Percentiles rank a stretch among this genome's conserved stretches.
These are phyloP conservation scores for Sepiola atlantica DNA, from an alignment of 2,888 invertebrate species.

Conservation along the genomic window DNA sequence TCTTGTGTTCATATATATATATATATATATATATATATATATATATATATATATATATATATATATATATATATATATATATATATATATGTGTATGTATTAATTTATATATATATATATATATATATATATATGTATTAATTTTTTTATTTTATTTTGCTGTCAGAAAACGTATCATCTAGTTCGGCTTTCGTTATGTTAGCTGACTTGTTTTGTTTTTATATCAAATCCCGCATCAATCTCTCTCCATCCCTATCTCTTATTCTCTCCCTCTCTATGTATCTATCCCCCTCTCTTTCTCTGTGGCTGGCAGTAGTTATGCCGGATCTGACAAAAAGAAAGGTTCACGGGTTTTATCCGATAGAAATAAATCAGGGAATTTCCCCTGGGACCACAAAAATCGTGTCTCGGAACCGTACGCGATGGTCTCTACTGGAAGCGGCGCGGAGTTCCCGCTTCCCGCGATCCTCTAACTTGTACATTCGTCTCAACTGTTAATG, in stretches of 20 bases:
- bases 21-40: too few species aligned
- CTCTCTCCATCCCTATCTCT: not conserved
- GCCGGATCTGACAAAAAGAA: not conserved
- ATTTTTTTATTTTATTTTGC: not conserved
- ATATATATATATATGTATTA: too few species aligned
- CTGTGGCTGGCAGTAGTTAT: not conserved
- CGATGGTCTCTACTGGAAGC: not conserved
- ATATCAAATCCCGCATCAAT: not conserved
- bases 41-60: too few species aligned
- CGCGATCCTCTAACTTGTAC: not conserved
- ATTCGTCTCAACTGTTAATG: not conserved
- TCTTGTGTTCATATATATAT: not conserved
- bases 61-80: too few species aligned
- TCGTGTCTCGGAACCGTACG: not conserved
- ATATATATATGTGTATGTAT: too few species aligned
- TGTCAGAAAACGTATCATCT: conserved; percentile 9
- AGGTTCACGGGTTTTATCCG: not conserved
- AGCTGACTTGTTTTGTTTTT: not conserved
- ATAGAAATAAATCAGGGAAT: conserved; percentile 12
- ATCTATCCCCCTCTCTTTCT: not conserved
- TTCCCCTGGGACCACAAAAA: conserved; percentile 16
- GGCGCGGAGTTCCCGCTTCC: not conserved
- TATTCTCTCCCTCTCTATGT: too few species aligned
- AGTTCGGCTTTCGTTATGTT: not conserved
- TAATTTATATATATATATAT: too few species aligned